These are phyloP conservation scores for Simalia tracyae DNA, from an alignment of 2,797 vertebrate species.

Conservation along the genomic window DNA sequence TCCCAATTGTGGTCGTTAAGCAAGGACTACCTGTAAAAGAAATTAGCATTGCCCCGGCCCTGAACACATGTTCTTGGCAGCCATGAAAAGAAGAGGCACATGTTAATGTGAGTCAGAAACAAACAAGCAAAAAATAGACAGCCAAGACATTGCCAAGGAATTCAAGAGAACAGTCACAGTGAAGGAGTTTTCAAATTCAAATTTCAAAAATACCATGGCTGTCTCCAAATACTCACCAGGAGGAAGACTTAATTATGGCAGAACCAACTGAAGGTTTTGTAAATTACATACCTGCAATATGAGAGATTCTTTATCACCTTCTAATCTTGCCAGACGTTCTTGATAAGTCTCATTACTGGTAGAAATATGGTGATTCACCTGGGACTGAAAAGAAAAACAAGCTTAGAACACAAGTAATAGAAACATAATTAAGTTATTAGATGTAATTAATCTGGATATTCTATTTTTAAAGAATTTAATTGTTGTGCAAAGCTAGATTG, in stretches of 20 bases:
- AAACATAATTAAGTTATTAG: constrained; percentile 6
- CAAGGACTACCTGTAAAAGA: neutral
- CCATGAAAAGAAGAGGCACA: neutral
- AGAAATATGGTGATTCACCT: constrained; percentile 83
- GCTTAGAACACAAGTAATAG: constrained; percentile 25
- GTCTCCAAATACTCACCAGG: neutral
- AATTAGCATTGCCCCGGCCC: neutral
- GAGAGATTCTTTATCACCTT: constrained; percentile 95
- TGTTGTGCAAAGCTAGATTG: neutral
- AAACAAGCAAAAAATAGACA: neutral
- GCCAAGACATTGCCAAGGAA: neutral
- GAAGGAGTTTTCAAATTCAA: neutral
- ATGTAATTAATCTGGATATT: neutral
- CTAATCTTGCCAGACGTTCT: constrained; percentile 90
- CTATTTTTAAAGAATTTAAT: neutral
- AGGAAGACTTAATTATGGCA: neutral
- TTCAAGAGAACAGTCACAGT: neutral
- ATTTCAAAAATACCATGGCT: neutral
- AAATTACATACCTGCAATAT: constrained; percentile 86
- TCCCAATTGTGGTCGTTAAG: too few relatives aligned
- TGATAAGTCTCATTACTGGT: constrained; percentile 88
- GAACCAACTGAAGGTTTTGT: neutral
- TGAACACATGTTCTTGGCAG: neutral
- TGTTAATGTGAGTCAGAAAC: neutral
- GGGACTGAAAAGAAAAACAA: constrained; percentile 53